Percentiles rank a stretch among this genome's conserved stretches.
Conservation (phyloP, 2,888 invertebrate genomes). For the Piscicola geometra region DNA sequence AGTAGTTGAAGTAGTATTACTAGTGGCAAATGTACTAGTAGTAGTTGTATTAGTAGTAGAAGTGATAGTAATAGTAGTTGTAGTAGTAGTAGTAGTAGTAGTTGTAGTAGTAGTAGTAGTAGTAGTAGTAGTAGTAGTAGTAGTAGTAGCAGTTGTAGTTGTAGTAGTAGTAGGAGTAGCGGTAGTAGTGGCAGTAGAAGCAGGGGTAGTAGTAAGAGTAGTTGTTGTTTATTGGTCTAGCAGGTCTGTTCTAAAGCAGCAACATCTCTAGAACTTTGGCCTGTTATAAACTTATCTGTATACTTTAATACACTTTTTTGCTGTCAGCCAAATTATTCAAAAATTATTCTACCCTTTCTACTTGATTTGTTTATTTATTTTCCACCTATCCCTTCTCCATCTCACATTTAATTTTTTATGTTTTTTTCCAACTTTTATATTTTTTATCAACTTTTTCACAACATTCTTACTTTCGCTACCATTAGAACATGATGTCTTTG, state of each 20-base stretch:
- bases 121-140: not conserved
- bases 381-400: slow-evolving; percentile 15
- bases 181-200: not conserved
- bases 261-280: too few species aligned
- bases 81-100: not conserved
- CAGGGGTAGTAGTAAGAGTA: too few species aligned
- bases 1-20: not conserved
- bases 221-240: not conserved
- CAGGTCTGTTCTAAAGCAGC: not conserved
- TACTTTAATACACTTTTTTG: too few species aligned
- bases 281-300: too few species aligned
- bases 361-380: too few species aligned
- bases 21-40: not conserved
- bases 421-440: too few species aligned
- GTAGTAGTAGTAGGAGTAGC: not conserved
- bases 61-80: not conserved
- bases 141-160: not conserved
- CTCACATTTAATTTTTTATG: too few species aligned
- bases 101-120: not conserved
- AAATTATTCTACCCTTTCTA: too few species aligned
- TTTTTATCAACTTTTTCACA: too few species aligned
- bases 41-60: not conserved
- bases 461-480: not conserved
- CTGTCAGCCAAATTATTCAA: too few species aligned
- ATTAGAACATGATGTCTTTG: slow-evolving; percentile 9